Base-by-base conservation (phyloP, 2,888 invertebrate species). In the Rotaria macrura region DNA sequence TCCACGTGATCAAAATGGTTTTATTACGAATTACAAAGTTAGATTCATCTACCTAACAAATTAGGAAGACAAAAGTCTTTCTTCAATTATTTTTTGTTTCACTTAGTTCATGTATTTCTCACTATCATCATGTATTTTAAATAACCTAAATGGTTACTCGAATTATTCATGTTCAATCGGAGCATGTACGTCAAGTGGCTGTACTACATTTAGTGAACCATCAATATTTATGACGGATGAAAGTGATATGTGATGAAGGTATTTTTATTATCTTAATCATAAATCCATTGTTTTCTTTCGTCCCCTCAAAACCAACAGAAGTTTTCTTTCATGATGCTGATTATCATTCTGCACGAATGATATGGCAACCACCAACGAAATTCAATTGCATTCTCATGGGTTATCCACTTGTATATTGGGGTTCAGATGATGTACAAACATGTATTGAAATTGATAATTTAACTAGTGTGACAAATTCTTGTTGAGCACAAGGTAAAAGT, bases 271-370 rank as follows among this genome's bases (percentile, higher is more conserved):
- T 40, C 12, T 49, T 79, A 23, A 25, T 5, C 23, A 12, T 25
- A 9, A 10, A 79, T n/a, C 9, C 25, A 25, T 43, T 43, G 23
- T 79, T 43, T 25, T 23, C 25, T 79, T 89, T 89, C 95, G 96
- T 96, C 84, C 98, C 98, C 17, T 97, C 97, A 0, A 94, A 95
- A 6, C 98, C 98, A 0, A 95, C 96, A 0, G 96, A 96, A 90
- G 96, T 98, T 2, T 96, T 96, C 20, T 97, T 98, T 89, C 96
- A 97, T 0, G 96, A 96, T 90, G 97, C 98, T 1, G 95, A 95
- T 20, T 94, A 95, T 88, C 94, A 95, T 0, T 95, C 94, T 74
- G 97, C 96, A 0, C 93, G 96, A 84, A 95, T 99, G 86, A 95
- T 96, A 88, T 99, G 98, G 98, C 88, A 87, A 25, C 23, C 25